Base-by-base conservation (phyloP, 1,140 invertebrate species). In the Lanistes nyassanus region DNA sequence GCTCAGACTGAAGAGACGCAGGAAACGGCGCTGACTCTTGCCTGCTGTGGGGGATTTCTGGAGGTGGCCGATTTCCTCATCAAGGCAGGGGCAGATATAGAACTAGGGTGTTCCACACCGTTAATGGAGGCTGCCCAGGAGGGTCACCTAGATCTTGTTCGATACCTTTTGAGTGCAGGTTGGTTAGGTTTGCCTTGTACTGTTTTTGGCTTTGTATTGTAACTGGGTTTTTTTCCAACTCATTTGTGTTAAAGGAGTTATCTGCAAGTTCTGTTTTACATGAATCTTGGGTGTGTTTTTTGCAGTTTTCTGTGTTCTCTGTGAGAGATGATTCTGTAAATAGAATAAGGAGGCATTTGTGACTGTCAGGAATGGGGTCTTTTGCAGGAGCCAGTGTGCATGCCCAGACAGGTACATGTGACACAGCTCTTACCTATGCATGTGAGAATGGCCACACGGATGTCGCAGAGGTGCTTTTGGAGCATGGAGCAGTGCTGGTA, bases 51-150 rank as follows among this genome's bases (percentile, higher is more conserved):
- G 34, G 98, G 98, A 51, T 99, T 98, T 87, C 92, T 97, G 21
- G 97, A 99, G 87, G 97, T 99, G n/a, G 97, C 97, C 0, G 96
- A 99, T 85, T 97, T 97, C 87, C 92, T 99, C 34, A 95, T 98
- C 79, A 97, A 97, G 87, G 95, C 96, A 42, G 97, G 97, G 55
- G 97, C 97, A 13, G 96, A 99, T 90, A 94, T 98, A 37, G 97
- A 99, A 87, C 90, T 98, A 5, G 98, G 98, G 19, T 97, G 97
- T 26, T 98, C 96, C 55, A 99, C 98, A 21, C 98, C 98, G 0
- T 91, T 99, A 0, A 99, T 99, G 97, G 98, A 99, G 90, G 97
- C 98, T 31, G 94, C 97, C 0, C 98, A 99, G 90, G 97, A 99
- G 90, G 97, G 97, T 19, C 97, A 99, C 88, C 90, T 98, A 23